These are phyloP conservation scores for Mobula hypostoma DNA, from an alignment of 2,113 vertebrate genomes.

Conservation along the genomic window DNA sequence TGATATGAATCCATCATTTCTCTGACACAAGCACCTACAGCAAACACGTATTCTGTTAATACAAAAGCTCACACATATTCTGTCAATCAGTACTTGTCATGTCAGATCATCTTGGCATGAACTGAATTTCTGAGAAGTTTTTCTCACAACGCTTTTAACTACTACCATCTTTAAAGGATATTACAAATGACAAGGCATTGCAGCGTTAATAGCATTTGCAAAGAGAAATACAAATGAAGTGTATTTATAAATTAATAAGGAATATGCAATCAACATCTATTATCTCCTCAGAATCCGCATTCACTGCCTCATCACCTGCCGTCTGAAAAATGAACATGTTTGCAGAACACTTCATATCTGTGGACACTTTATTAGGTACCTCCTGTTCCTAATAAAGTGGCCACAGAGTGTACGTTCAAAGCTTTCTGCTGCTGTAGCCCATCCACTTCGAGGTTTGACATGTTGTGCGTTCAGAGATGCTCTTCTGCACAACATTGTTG, in stretches of 20 bases:
- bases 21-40: slow-evolving; percentile 48
- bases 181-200: slow-evolving; percentile 12
- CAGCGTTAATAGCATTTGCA: not conserved
- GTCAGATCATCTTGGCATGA: slow-evolving; percentile 57
- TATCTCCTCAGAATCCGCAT: not conserved
- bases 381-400: too few relatives aligned
- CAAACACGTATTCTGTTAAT: slow-evolving; percentile 31
- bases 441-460: too few relatives aligned
- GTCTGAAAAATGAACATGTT: not conserved
- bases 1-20: slow-evolving; percentile 57
- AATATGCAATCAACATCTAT: not conserved
- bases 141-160: not conserved
- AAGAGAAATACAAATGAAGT: slow-evolving; percentile 17
- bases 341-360: not conserved
- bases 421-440: too few relatives aligned
- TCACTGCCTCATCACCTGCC: not conserved
- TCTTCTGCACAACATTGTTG: too few relatives aligned
- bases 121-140: slow-evolving; percentile 38
- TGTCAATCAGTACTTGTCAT: slow-evolving; percentile 61
- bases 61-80: slow-evolving; percentile 51
- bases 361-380: too few relatives aligned
- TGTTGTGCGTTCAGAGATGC: too few relatives aligned
- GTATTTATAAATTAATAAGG: slow-evolving; percentile 29
- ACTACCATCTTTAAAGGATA: slow-evolving; percentile 1
- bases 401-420: too few relatives aligned